Evolutionary conservation across 2,888 invertebrate species (phyloP).

Genomic region (Apoderus coryli): DNA sequence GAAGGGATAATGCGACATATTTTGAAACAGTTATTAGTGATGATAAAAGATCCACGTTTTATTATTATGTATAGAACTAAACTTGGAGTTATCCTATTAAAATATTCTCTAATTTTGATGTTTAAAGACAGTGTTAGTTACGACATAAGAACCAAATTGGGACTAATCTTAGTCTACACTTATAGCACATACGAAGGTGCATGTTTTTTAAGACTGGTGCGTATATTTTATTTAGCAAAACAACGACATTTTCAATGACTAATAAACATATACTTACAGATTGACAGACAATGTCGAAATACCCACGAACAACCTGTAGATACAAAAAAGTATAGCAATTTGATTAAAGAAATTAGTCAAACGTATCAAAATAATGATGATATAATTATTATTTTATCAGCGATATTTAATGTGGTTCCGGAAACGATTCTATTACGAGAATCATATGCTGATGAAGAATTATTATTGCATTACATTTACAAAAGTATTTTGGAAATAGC

Average conservation of each 20-base stretch:
- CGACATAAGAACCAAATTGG: slow-evolving; percentile 50
- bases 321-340: background rate
- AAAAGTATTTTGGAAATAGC: slow-evolving; percentile 25
- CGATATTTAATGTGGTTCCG: slow-evolving; percentile 19
- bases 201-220: too few relatives aligned
- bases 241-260: background rate
- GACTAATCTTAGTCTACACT: slow-evolving; percentile 39
- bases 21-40: too few relatives aligned
- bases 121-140: slow-evolving; percentile 40
- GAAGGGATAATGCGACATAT: too few relatives aligned
- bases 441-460: slow-evolving; percentile 19
- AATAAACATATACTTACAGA: background rate
- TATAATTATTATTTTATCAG: slow-evolving; percentile 20
- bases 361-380: slow-evolving; percentile 14
- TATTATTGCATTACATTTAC: slow-evolving; percentile 24
- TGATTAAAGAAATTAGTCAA: background rate
- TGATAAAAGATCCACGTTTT: too few relatives aligned
- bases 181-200: slow-evolving; percentile 25
- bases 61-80: too few relatives aligned
- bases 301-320: background rate
- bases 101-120: slow-evolving; percentile 22
- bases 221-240: slow-evolving; percentile 22
- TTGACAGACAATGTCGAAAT: background rate
- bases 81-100: too few relatives aligned
- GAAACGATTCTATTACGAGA: slow-evolving; percentile 17